Percentiles rank a stretch among this genome's conserved stretches.
Evolutionary conservation across 2,113 vertebrate genomes (phyloP).

Genomic region (Otis tarda): DNA sequence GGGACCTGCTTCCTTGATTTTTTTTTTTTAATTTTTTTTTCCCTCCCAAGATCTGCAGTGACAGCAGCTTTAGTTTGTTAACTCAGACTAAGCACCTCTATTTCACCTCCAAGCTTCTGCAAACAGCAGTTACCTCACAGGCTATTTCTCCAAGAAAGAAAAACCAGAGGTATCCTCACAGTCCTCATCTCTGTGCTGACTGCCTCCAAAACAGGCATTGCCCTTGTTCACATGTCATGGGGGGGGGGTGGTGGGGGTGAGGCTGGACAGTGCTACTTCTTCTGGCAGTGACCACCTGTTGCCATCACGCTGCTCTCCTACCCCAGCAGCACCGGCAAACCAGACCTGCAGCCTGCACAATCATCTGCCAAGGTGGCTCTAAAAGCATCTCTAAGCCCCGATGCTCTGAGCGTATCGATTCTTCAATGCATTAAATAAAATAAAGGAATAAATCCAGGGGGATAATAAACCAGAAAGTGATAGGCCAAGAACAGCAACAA

Average conservation of each 20-base stretch:
- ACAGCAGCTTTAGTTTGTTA: neutral
- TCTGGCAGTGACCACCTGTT: neutral
- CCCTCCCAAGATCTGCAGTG: neutral
- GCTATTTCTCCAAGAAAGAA: neutral
- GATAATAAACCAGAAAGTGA: neutral
- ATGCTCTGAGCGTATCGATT: neutral
- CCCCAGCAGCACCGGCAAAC: neutral
- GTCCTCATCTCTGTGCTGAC: neutral
- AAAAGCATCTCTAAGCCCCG: neutral
- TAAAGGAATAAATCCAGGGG: neutral
- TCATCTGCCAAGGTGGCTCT: neutral
- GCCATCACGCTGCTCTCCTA: neutral
- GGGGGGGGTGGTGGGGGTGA: neutral
- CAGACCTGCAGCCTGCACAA: neutral
- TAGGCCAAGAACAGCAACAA: neutral
- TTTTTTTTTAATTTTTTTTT: no score
- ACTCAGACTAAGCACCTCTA: neutral
- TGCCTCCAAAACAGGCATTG: neutral
- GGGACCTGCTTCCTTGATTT: neutral
- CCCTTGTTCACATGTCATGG: fast-evolving
- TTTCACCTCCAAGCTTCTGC: neutral
- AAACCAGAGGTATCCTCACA: neutral
- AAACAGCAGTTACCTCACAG: no score
- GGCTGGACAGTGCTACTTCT: no score
- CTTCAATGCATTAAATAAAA: neutral